Evolutionary conservation across 2,888 invertebrate genomes (phyloP).

Genomic region (Cataglyphis albicans): DNA sequence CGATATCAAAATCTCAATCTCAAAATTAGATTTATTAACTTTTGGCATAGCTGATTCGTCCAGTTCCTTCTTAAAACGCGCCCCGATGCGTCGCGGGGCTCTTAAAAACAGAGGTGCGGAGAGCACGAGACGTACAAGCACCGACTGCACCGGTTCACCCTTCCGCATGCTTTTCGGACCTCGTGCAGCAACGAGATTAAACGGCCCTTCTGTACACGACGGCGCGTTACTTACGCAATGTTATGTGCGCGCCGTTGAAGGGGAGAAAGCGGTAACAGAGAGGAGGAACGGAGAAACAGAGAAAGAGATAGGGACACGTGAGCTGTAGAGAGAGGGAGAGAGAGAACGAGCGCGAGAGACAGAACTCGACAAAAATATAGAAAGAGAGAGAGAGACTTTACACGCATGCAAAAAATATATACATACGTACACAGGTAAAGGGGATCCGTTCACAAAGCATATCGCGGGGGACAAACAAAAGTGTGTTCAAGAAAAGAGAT

Average conservation of each 20-base stretch:
- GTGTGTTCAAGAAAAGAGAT: slow-evolving; percentile 29
- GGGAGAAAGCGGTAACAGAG: slow-evolving; percentile 39
- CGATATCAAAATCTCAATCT: background rate
- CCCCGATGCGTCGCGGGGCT: background rate
- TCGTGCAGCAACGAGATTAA: slow-evolving; percentile 69
- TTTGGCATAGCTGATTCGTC: no score
- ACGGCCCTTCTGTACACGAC: slow-evolving; percentile 65
- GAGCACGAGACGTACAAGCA: slow-evolving; percentile 11
- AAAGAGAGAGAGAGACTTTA: slow-evolving; percentile 27
- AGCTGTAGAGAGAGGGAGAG: slow-evolving; percentile 30
- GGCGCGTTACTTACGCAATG: slow-evolving; percentile 71
- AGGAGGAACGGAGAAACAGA: slow-evolving; percentile 36
- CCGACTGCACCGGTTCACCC: slow-evolving; percentile 55
- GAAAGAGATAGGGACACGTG: slow-evolving; percentile 51
- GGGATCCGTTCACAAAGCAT: slow-evolving; percentile 40
- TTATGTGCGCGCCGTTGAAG: slow-evolving; percentile 55
- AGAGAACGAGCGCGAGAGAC: slow-evolving; percentile 18
- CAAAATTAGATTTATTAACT: background rate
- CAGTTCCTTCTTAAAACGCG: background rate
- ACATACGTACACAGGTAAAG: background rate
- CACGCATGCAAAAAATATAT: background rate
- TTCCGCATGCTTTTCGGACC: slow-evolving; percentile 68
- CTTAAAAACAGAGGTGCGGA: slow-evolving; percentile 19
- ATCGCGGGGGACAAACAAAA: slow-evolving; percentile 40
- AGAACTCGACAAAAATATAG: slow-evolving; percentile 20